These are phyloP conservation scores for Enteromius treurensis DNA, from an alignment of 2,797 vertebrate species.

Conservation along the genomic window DNA sequence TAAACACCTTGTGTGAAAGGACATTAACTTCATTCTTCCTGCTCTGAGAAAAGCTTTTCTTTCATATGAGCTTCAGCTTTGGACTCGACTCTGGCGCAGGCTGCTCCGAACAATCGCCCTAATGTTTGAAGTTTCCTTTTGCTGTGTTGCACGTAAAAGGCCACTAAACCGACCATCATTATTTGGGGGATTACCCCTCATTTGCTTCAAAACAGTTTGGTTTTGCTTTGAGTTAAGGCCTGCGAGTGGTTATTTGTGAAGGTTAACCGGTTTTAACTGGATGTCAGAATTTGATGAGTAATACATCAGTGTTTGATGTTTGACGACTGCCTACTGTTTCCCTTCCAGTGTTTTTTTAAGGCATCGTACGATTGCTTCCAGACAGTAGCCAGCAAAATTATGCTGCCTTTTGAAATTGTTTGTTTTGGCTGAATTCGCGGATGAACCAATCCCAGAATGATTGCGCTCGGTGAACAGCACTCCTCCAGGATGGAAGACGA, in stretches of 20 bases:
- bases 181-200: conserved; percentile 5
- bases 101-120: conserved; percentile 57
- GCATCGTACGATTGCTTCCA: background rate
- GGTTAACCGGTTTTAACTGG: background rate
- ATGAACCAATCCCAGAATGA: conserved; percentile 3
- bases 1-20: conserved; percentile 69
- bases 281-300: background rate
- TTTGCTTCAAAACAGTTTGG: background rate
- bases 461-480: background rate
- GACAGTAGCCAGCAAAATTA: conserved; percentile 4
- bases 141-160: conserved; percentile 26
- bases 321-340: background rate
- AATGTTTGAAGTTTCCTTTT: conserved; percentile 54
- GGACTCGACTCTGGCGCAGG: conserved; percentile 52
- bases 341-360: conserved; percentile 1
- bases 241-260: background rate
- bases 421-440: background rate
- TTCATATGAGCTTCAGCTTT: conserved; percentile 51
- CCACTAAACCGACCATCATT: conserved; percentile 14
- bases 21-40: conserved; percentile 60
- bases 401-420: background rate
- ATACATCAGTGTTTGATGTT: background rate
- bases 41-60: conserved; percentile 63
- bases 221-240: background rate
- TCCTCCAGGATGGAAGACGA: background rate